phyloP scores from a whole-genome alignment of 2,113 vertebrate species.

The Sturnira hondurensis region DNA sequence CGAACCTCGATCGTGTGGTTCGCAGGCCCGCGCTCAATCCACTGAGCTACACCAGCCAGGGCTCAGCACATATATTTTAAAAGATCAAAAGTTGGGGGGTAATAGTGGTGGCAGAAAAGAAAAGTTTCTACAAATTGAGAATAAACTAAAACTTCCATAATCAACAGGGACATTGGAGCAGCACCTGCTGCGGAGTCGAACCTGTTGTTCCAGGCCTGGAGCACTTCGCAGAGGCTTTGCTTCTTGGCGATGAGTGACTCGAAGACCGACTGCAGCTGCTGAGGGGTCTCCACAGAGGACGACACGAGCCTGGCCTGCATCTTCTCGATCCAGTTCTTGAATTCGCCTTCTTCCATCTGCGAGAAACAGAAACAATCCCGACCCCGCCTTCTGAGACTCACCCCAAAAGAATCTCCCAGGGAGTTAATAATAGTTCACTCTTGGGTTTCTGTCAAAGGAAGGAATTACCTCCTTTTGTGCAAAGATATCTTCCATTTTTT shows the following conservation, averaged over 20 bases:
- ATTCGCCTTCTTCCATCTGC: constrained; percentile 97
- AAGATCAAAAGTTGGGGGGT: not conserved
- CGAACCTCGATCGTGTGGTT: too few species aligned
- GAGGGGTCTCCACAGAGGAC: constrained; percentile 86
- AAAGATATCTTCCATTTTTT: constrained; percentile 99
- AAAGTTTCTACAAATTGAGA: not conserved
- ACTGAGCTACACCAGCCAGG: too few species aligned
- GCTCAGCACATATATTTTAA: not conserved
- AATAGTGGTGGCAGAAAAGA: not conserved
- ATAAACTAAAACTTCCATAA: not conserved
- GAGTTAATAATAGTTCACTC: not conserved
- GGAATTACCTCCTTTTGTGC: constrained; percentile 94
- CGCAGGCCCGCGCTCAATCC: too few species aligned
- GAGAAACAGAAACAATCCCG: not conserved
- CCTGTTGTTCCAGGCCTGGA: constrained; percentile 97
- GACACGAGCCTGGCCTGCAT: constrained; percentile 90
- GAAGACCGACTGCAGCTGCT: constrained; percentile 90
- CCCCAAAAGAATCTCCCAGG: not conserved
- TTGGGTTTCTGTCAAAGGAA: constrained; percentile 29
- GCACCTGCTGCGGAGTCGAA: constrained; percentile 45
- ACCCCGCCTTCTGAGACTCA: not conserved
- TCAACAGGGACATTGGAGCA: not conserved
- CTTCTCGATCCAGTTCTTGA: constrained; percentile 95
- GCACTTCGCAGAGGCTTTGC: constrained; percentile 94
- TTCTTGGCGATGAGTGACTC: constrained; percentile 97